Evolutionary conservation across 2,797 vertebrate species (phyloP).

Genomic region (Melanotaenia nigrans): DNA sequence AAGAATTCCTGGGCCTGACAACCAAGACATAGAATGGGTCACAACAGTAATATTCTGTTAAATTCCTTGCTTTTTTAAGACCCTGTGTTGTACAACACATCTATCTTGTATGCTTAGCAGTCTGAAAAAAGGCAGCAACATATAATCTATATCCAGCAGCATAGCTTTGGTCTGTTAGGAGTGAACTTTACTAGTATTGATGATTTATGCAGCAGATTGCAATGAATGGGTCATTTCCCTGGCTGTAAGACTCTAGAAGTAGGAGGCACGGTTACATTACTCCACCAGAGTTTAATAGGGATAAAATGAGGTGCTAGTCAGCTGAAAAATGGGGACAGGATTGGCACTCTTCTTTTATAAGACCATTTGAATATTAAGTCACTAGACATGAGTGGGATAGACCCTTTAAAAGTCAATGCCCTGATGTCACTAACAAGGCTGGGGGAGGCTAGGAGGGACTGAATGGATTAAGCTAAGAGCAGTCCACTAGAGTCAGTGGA

Average conservation of each 20-base stretch:
- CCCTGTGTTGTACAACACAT: not conserved
- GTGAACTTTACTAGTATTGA: slow-evolving; percentile 49
- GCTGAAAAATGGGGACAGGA: slow-evolving; percentile 59
- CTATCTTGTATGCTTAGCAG: not conserved
- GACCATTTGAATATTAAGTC: slow-evolving; percentile 69
- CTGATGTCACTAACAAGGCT: slow-evolving; percentile 64
- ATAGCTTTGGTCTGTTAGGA: slow-evolving; percentile 21
- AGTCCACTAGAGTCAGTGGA: slow-evolving; percentile 43
- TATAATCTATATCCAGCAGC: slow-evolving; percentile 39
- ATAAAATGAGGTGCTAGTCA: slow-evolving; percentile 67
- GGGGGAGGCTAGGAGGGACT: slow-evolving; percentile 31
- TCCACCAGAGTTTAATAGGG: slow-evolving; percentile 63
- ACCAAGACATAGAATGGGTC: not conserved
- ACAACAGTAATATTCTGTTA: not conserved
- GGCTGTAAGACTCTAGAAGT: slow-evolving; percentile 36
- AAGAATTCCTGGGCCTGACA: not conserved
- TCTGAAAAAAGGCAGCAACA: not conserved
- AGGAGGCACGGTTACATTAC: slow-evolving; percentile 44
- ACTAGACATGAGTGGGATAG: slow-evolving; percentile 56
- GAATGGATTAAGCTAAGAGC: slow-evolving; percentile 45
- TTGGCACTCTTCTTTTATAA: slow-evolving; percentile 60
- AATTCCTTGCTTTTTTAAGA: not conserved
- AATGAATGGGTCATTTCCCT: slow-evolving; percentile 43
- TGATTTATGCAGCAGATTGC: slow-evolving; percentile 47
- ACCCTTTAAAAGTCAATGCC: slow-evolving; percentile 59